These are phyloP conservation scores for Clarias gariepinus DNA, from an alignment of 2,113 vertebrate genomes.

Conservation along the genomic window DNA sequence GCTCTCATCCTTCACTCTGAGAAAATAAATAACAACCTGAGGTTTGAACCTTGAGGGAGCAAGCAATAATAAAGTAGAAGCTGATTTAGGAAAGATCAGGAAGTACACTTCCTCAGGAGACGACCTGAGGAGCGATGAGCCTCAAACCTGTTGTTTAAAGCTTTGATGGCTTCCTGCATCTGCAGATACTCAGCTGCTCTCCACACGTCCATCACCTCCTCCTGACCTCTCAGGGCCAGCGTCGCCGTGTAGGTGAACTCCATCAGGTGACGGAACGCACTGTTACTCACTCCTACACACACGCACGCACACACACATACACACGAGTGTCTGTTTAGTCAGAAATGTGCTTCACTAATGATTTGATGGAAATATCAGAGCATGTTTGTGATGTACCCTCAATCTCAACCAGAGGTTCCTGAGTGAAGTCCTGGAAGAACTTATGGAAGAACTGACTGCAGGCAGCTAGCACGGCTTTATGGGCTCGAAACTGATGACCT, in stretches of 20 bases:
- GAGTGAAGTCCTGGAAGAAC: conserved; percentile 97
- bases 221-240: conserved; percentile 84
- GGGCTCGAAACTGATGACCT: conserved; percentile 98
- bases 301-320: conserved; percentile 31
- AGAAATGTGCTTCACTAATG: background rate
- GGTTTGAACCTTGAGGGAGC: background rate
- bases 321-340: background rate
- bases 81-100: background rate
- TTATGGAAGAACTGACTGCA: conserved; percentile 98
- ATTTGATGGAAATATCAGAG: background rate
- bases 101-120: background rate
- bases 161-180: conserved; percentile 98
- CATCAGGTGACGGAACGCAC: conserved; percentile 92
- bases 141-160: conserved; percentile 80
- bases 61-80: background rate
- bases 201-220: conserved; percentile 92
- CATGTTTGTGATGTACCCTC: conserved; percentile 79
- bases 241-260: conserved; percentile 98
- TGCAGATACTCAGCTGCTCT: conserved; percentile 98
- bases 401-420: conserved; percentile 96
- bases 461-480: conserved; percentile 96
- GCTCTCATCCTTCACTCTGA: background rate
- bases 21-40: background rate
- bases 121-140: background rate
- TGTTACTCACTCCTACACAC: conserved; percentile 89